These are phyloP conservation scores for Steinernema feltiae DNA, from an alignment of 1,140 invertebrate genomes.

Conservation along the genomic window DNA sequence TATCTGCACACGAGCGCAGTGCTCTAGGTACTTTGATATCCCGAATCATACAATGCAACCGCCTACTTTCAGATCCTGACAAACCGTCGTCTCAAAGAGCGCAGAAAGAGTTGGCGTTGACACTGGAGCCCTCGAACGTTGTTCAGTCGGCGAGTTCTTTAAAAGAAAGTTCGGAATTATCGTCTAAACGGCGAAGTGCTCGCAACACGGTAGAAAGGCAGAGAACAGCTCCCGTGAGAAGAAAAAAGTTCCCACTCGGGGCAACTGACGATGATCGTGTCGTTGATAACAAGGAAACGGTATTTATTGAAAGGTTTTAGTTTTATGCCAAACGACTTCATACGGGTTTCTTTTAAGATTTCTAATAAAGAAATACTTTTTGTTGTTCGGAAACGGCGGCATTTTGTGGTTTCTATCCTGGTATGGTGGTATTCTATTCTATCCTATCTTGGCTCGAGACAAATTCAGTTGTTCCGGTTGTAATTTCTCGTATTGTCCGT, in stretches of 20 bases:
- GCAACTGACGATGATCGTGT: constrained; percentile 24
- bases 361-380: background rate
- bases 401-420: too few relatives aligned
- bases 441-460: too few relatives aligned
- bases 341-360: background rate
- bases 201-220: constrained; percentile 29
- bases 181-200: constrained; percentile 19
- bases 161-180: too few relatives aligned
- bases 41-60: too few relatives aligned
- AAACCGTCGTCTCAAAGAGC: too few relatives aligned
- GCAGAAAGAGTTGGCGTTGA: too few relatives aligned
- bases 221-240: constrained; percentile 27
- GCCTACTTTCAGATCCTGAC: too few relatives aligned
- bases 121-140: too few relatives aligned
- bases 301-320: constrained; percentile 23
- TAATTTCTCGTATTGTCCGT: background rate
- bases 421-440: too few relatives aligned
- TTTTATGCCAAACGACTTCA: background rate
- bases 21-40: background rate
- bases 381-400: background rate
- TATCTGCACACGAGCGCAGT: background rate
- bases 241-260: constrained; percentile 32
- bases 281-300: constrained; percentile 19
- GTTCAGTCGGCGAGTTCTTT: too few relatives aligned
- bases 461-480: background rate